Base-by-base conservation (phyloP, 2,113 vertebrate species). In the Lasiurus cinereus region DNA sequence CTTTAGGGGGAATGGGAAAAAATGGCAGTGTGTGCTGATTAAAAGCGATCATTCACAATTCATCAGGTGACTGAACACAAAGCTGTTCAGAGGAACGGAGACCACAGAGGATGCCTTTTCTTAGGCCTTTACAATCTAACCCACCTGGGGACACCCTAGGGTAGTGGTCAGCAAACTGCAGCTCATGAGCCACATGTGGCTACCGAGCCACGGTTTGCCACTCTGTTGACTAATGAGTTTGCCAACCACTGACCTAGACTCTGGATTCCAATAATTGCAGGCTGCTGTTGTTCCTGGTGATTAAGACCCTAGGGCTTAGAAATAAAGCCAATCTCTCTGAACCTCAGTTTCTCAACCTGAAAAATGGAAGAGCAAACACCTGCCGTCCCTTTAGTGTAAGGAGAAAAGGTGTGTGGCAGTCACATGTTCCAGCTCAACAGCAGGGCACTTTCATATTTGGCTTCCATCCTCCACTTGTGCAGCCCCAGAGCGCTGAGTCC, bases 371-470 rank as follows among this genome's bases (percentile, higher is more conserved):
- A 62, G 14, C 21, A 70, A 69, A 72, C 4, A 4, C 29, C 31
- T 36, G 13, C 33, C 8, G 1, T 31, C 4, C 21, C 2, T 80
- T 80, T 85, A 64, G 33, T 52, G 76, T 43, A 64, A 46, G 16
- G 19, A 83, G 43, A 31, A 64, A 27, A 46, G 29, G 21, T n/a
- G 15, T 19, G 15, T 76, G 48, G 3, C 21, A 54, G 19, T 70
- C 74, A 8, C 7, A 2, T 14, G 43, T 8, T 79, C 16, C 4
- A 24, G 29, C 66, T 73, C 39, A 18, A 31, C 9, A 22, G 19
- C 8, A 59, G 39, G 56, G 33, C 24, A 0, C 18, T 29, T 74
- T 5, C 13, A 8, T 5, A 8, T 4, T 18, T 4, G 7, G 5
- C 3, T 62, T 43, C 16, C 15, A 3, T 9, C 50, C 8, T 77